Evolutionary conservation across 2,888 invertebrate genomes (phyloP).

Genomic region (Cataglyphis albicans): DNA sequence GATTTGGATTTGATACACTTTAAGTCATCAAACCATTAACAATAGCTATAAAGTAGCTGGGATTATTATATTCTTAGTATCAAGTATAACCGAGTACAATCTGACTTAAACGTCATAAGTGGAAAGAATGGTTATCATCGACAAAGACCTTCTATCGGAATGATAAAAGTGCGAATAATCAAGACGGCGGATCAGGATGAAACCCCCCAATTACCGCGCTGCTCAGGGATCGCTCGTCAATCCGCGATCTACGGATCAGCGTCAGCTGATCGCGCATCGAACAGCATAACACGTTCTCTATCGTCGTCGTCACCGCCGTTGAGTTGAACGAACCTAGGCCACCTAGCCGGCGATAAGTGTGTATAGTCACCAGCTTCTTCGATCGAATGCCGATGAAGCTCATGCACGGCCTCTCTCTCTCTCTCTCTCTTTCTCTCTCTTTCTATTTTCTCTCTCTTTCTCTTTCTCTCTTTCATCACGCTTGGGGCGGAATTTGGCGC

Average conservation of each 20-base stretch:
- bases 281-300: background rate
- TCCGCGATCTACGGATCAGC: slow-evolving; percentile 10
- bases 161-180: slow-evolving; percentile 12
- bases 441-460: background rate
- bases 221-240: slow-evolving; percentile 11
- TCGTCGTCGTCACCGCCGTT: background rate
- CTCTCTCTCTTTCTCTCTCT: slow-evolving; percentile 47
- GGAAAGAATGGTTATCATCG: background rate
- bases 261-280: slow-evolving; percentile 43
- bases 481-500: slow-evolving; percentile 75
- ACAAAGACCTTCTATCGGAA: background rate
- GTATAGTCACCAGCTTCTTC: slow-evolving; percentile 58
- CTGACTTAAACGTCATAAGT: background rate
- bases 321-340: slow-evolving; percentile 65
- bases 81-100: background rate
- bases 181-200: slow-evolving; percentile 1
- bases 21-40: background rate
- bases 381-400: slow-evolving; percentile 67
- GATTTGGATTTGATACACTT: too few relatives aligned
- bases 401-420: slow-evolving; percentile 46
- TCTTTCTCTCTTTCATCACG: slow-evolving; percentile 51
- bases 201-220: background rate
- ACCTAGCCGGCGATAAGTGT: slow-evolving; percentile 53
- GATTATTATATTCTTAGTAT: background rate
- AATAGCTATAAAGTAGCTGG: background rate